phyloP scores from a whole-genome alignment of 2,888 invertebrate species.

The Altica lythri region DNA sequence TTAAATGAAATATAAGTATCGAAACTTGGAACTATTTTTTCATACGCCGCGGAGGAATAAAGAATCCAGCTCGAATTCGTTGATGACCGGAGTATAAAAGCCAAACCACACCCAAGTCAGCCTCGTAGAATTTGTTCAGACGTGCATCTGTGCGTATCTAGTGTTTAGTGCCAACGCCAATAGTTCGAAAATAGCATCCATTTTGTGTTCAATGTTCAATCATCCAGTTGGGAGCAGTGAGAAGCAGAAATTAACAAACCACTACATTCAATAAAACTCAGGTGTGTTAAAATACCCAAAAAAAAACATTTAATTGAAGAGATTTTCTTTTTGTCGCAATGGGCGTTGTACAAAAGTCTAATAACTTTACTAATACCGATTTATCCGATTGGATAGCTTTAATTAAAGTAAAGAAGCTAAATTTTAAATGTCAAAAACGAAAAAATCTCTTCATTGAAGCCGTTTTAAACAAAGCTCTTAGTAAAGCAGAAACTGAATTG shows the following conservation, averaged over 20 bases:
- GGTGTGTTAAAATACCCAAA: conserved; percentile 44
- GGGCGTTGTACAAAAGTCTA: conserved; percentile 39
- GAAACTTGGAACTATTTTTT: conserved; percentile 42
- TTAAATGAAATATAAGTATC: too few species aligned
- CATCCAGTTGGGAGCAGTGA: too few species aligned
- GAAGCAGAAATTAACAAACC: conserved; percentile 10
- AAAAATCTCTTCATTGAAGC: conserved; percentile 69
- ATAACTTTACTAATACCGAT: conserved; percentile 59
- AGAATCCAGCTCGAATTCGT: conserved; percentile 26
- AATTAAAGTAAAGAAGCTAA: conserved; percentile 66
- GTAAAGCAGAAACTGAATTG: conserved; percentile 65
- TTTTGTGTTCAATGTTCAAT: too few species aligned
- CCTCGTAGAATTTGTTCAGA: conserved; percentile 31
- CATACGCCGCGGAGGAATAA: conserved; percentile 45
- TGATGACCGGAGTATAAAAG: conserved; percentile 42
- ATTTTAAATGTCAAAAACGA: conserved; percentile 63
- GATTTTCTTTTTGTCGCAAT: conserved; percentile 43
- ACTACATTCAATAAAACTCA: conserved; percentile 31
- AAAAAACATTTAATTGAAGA: too few species aligned
- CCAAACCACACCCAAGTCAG: conserved; percentile 25
- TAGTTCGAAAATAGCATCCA: background rate
- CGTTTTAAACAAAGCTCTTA: conserved; percentile 65
- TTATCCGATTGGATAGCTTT: conserved; percentile 67
- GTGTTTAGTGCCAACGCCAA: conserved; percentile 26
- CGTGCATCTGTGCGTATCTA: conserved; percentile 25